These are phyloP conservation scores for Axis porcinus DNA, from an alignment of 2,113 vertebrate genomes.

Conservation along the genomic window DNA sequence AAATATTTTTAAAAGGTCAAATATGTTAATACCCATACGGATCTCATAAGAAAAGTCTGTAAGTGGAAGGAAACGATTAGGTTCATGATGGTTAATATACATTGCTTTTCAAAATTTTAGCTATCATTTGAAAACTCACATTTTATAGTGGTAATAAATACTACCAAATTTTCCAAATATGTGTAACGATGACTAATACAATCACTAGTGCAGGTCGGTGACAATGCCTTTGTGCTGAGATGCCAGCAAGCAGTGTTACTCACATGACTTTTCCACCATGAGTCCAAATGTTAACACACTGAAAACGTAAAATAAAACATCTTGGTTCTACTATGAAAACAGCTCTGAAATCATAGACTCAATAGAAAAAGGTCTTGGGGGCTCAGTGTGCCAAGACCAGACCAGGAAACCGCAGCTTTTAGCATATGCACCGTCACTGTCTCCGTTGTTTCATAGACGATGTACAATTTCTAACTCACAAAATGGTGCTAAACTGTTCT, in stretches of 20 bases:
- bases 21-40: not conserved
- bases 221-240: not conserved
- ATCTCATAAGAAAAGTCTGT: not conserved
- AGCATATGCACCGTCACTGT: not conserved
- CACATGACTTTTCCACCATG: not conserved
- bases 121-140: not conserved
- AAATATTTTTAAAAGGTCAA: not conserved
- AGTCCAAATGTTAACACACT: not conserved
- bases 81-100: not conserved
- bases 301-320: not conserved
- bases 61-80: not conserved
- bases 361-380: not conserved
- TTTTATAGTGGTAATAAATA: not conserved
- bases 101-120: not conserved
- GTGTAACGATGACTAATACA: not conserved
- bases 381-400: not conserved
- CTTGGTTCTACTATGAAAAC: not conserved
- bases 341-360: not conserved
- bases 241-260: not conserved
- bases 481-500: not conserved
- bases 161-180: not conserved
- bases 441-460: not conserved
- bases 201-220: not conserved
- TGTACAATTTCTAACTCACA: not conserved
- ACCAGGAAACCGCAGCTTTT: not conserved